phyloP scores from a whole-genome alignment of 53 echinoderm and acorn worm genomes.

The Arbacia lixula region DNA sequence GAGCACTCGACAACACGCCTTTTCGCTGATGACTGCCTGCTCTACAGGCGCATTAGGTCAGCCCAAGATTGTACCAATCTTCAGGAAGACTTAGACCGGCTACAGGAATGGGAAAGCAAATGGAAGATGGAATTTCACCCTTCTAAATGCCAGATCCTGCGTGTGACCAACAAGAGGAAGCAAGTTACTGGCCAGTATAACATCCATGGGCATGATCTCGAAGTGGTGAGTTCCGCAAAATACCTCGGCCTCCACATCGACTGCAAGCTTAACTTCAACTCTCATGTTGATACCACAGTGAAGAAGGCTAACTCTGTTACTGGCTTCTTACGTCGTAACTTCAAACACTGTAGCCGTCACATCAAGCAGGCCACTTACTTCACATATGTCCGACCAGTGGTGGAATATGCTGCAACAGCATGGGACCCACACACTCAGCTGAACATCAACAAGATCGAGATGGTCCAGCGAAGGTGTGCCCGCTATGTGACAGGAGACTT shows the following conservation, averaged over 20 bases:
- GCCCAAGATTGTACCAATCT: background rate
- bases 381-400: slow-evolving; percentile 25
- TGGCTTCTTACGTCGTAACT: slow-evolving; percentile 25
- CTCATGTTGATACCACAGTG: too few species aligned
- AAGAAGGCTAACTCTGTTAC: slow-evolving; percentile 5
- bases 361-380: slow-evolving; percentile 45
- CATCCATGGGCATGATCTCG: slow-evolving; percentile 60
- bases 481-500: too few species aligned
- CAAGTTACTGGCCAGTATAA: slow-evolving; percentile 26
- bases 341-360: slow-evolving; percentile 3
- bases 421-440: slow-evolving; percentile 21
- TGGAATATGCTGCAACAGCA: slow-evolving; percentile 48
- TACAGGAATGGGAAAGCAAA: slow-evolving; percentile 63
- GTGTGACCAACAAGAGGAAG: slow-evolving; percentile 54
- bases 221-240: too few species aligned
- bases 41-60: slow-evolving; percentile 21
- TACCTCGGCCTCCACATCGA: too few species aligned
- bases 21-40: slow-evolving; percentile 67
- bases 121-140: slow-evolving; percentile 66
- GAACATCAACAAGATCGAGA: slow-evolving; percentile 14
- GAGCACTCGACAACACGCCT: slow-evolving; percentile 40
- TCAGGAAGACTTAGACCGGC: slow-evolving; percentile 36
- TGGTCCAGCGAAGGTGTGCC: too few species aligned
- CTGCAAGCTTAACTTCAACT: too few species aligned
- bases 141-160: slow-evolving; percentile 58